phyloP scores from a whole-genome alignment of 2,797 vertebrate genomes.

The Eupleurogrammus muticus region DNA sequence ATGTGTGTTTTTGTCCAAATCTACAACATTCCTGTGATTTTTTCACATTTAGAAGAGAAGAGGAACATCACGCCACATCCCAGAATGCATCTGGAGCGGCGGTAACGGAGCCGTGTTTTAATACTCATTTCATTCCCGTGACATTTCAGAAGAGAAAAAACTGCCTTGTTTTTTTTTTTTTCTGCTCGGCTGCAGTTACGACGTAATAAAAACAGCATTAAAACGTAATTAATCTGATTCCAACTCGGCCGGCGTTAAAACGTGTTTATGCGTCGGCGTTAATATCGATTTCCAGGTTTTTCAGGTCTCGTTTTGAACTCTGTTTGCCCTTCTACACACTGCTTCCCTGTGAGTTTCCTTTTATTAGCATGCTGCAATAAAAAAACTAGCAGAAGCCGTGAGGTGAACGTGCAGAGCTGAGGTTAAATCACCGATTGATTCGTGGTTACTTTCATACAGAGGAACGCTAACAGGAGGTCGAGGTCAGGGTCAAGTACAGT shows the following conservation, averaged over 20 bases:
- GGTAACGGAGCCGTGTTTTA: background rate
- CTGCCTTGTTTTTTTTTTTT: background rate
- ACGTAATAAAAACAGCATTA: no score
- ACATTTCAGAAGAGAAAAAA: background rate
- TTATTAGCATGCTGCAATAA: background rate
- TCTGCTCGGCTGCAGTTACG: background rate
- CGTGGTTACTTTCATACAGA: background rate
- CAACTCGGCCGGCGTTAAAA: no score
- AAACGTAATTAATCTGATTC: no score
- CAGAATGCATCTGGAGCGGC: conserved; percentile 1
- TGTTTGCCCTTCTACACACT: no score
- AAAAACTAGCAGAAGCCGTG: no score
- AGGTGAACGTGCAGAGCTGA: background rate
- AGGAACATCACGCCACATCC: conserved; percentile 8
- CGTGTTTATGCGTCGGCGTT: no score
- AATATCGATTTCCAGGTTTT: no score
- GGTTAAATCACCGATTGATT: no score
- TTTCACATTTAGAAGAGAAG: conserved; percentile 5
- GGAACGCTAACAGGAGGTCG: background rate
- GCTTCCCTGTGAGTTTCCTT: background rate
- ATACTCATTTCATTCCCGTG: no score
- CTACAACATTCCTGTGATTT: no score
- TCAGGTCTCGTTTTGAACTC: no score
- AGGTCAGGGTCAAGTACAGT: background rate
- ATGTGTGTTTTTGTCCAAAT: no score